Base-by-base conservation (phyloP, 2,888 invertebrate genomes). In the Andricus curvator region DNA sequence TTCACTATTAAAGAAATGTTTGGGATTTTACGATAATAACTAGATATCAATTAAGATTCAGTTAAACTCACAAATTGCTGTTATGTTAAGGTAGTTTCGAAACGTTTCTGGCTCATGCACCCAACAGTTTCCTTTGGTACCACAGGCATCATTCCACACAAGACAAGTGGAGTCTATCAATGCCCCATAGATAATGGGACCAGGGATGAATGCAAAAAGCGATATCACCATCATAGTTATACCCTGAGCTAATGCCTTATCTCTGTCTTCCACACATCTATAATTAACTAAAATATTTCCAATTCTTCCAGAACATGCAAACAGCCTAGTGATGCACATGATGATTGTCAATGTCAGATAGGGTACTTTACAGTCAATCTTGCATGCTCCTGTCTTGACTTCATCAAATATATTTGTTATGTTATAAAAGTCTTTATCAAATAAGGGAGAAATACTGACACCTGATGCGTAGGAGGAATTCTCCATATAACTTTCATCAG, bases 211-310 rank as follows among this genome's bases (percentile, higher is more conserved):
- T 1, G 95, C 95, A 85, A 95, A 94, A 37, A 95, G 86, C 76
- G 95, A 95, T 70, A 95, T 91, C 88, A 95, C 91, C 92, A 95
- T 94, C 1, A 95, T 92, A 0, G 94, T 93, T 41, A 96, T 91
- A 1, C 95, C 96, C 89, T 95, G 95, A 0, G 95, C 95, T 86
- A 96, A 94, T 15, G 95, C 94, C 89, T 96, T 96, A 85, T 96
- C 95, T 83, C 94, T 93, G 1, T 93, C 93, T 15, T 94, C 93
- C 11, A 96, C 95, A 80, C 95, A 94, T 83, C 96, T 94, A 89
- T 95, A 95, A 88, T 95, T 95, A 2, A 96, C 94, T 78, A 96
- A 91, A 48, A 95, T 93, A 85, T 95, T 95, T 76, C 95, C 95
- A 82, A 96, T 95, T 85, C 94, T 94, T 0, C 95, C 95, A 20